Conservation (phyloP, 2,888 invertebrate species). For the Neoascia interrupta region DNA sequence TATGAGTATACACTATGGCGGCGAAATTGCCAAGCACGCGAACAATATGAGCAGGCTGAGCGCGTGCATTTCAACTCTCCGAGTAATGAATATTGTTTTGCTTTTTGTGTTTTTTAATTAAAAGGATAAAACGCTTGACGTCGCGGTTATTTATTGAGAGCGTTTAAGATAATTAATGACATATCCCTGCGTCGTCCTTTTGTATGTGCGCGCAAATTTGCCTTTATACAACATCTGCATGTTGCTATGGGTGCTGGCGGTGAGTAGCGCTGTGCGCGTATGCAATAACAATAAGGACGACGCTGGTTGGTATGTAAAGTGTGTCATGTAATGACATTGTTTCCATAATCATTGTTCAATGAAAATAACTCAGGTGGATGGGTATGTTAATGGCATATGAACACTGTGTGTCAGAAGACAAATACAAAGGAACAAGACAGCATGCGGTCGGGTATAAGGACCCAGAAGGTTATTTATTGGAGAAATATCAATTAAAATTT, state of each 20-base stretch:
- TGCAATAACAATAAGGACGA: conserved; percentile 15
- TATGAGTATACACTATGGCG: neutral
- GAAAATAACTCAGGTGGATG: conserved; percentile 20
- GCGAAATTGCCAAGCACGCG: conserved; percentile 37
- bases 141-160: conserved; percentile 58
- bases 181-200: conserved; percentile 30
- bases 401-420: neutral
- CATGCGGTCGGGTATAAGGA: neutral
- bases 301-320: conserved; percentile 14
- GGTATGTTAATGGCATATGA: neutral
- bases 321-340: conserved; percentile 45
- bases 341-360: conserved; percentile 49
- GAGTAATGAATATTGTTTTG: conserved; percentile 56
- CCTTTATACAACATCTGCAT: too few relatives aligned
- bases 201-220: conserved; percentile 3
- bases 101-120: conserved; percentile 51
- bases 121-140: conserved; percentile 53
- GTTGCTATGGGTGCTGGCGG: too few relatives aligned
- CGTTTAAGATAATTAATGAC: conserved; percentile 66
- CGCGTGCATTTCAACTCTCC: conserved; percentile 28
- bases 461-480: conserved; percentile 34
- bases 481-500: conserved; percentile 43
- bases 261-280: conserved; percentile 18
- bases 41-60: conserved; percentile 25
- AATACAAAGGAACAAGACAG: neutral